Base-by-base conservation (phyloP, 2,797 vertebrate species). In the Bryconaethiops microstoma region DNA sequence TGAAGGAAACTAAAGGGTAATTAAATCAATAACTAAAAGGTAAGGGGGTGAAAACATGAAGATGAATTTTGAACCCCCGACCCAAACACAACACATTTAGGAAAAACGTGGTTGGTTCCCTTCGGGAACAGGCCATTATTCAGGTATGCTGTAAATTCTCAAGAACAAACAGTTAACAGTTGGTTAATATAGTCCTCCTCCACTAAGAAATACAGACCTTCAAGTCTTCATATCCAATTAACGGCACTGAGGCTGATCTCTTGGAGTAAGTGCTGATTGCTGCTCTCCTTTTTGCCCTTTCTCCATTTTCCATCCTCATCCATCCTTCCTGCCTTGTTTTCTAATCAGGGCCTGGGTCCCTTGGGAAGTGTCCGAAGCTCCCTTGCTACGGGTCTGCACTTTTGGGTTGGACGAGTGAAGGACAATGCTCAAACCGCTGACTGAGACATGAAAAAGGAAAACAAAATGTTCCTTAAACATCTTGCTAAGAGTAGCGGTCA, bases 311-410 rank as follows among this genome's bases (percentile, higher is more conserved):
- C 21, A 29, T 25, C 69, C 57, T 29, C 29, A 55, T 74, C 50
- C 39, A 65, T 79, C 39, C 67, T 60, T 39, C 40, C 72, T 80
- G 79, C 68, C 78, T 80, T 68, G 79, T 29, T 17, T 59, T 74
- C 19, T 59, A 75, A 69, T 80, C 68, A 80, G 62, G 35, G 23
- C 16, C n/a, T n/a, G 4, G 42, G 48, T 64, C 60, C 77, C 59
- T 14, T 7, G 48, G 42, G 69, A 10, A 19, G 35, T 54, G 59
- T 39, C 59, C 29, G 14, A 12, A 2, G 39, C 60, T 65, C 14
- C 45, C 29, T 74, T 45, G 70, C 25, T 35, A 2, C 10, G 8
- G 21, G 12, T 55, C 48, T 55, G 69, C 45, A 19, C 6, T 73
- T 73, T 55, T 8, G 14, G 21, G 25, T 52, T 52, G n/a, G 23